Percentiles rank a stretch among this genome's conserved stretches.
Evolutionary conservation across 1,140 invertebrate genomes (phyloP).

Genomic region (Oreohelix idahoensis): DNA sequence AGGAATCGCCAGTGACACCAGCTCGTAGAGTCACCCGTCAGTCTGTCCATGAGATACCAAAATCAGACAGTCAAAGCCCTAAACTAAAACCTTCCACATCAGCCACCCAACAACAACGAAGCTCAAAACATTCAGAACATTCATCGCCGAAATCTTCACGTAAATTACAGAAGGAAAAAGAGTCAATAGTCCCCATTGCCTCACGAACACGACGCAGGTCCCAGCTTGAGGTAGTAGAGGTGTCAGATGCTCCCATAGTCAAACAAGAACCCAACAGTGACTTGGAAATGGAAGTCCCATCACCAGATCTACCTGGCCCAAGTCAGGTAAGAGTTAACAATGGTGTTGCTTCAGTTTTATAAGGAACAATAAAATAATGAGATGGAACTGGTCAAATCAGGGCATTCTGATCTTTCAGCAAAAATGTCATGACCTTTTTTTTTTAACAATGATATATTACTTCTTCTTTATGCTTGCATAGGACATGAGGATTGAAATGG

Average conservation of each 20-base stretch:
- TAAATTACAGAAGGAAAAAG: not conserved
- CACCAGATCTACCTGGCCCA: not conserved
- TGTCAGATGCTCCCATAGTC: not conserved
- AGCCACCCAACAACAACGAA: not conserved
- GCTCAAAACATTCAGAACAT: conserved; percentile 7
- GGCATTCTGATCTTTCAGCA: no score
- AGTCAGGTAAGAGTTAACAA: conserved; percentile 27
- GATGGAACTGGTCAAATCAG: no score
- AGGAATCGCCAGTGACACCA: not conserved
- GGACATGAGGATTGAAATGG: no score
- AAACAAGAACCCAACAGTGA: conserved; percentile 33
- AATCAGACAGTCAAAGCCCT: not conserved
- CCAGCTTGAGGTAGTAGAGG: conserved; percentile 24
- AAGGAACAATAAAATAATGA: no score
- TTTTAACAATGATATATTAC: no score
- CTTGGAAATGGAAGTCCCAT: not conserved
- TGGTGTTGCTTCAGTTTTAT: no score
- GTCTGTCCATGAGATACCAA: not conserved
- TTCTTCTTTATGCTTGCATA: no score
- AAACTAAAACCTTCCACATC: not conserved
- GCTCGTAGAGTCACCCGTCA: not conserved
- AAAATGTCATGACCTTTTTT: no score
- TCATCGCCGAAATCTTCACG: conserved; percentile 19
- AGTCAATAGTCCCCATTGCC: conserved; percentile 30
- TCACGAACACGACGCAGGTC: conserved; percentile 31